Percentiles rank a stretch among this genome's conserved stretches.
Evolutionary conservation across 2,113 vertebrate species (phyloP).

Genomic region (Otus sunia): DNA sequence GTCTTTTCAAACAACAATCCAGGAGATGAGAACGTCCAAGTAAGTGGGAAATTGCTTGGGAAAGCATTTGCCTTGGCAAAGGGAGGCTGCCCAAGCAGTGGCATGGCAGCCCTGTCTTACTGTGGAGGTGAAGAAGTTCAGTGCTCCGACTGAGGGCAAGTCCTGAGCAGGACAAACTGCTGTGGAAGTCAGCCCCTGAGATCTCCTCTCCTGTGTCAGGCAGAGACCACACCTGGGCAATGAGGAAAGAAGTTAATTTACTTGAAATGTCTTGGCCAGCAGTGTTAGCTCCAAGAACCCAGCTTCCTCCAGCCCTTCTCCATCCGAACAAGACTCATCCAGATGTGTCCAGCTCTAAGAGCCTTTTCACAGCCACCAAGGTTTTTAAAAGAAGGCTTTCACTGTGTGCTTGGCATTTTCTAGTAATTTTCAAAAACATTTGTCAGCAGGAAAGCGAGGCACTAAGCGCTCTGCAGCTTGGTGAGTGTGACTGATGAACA

Average conservation of each 20-base stretch:
- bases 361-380: background rate
- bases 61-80: background rate
- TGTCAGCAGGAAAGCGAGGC: background rate
- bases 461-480: accelerated
- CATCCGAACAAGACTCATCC: background rate
- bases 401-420: background rate
- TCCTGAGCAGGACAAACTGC: background rate
- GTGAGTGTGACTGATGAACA: no score
- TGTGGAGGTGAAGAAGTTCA: background rate
- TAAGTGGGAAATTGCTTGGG: background rate
- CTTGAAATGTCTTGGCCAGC: background rate
- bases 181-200: background rate
- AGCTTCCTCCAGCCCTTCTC: background rate
- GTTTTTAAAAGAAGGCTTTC: background rate
- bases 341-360: background rate
- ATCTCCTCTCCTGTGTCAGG: background rate
- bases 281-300: background rate
- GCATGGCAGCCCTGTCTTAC: background rate
- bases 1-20: background rate
- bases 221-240: background rate
- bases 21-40: background rate
- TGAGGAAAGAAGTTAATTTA: background rate
- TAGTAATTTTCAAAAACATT: background rate
- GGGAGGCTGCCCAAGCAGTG: background rate
- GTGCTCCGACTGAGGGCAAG: background rate